A percentile compares a stretch with the other conserved stretches of the same genome.
phyloP scores from a whole-genome alignment of 92 coral and sea anemone genomes.

The Anthopleura xanthogrammica region DNA sequence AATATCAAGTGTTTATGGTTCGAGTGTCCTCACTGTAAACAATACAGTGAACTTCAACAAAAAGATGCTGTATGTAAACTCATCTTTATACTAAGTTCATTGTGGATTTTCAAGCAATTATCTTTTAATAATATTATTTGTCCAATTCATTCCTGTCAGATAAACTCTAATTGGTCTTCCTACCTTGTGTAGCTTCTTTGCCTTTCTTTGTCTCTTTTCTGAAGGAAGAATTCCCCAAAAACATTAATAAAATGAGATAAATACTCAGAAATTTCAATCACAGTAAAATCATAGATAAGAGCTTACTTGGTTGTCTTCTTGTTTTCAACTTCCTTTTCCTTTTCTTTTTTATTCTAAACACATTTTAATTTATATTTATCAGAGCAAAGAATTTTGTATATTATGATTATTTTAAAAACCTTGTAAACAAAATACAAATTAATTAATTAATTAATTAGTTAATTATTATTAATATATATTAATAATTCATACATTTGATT shows the following conservation, averaged over 20 bases:
- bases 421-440: not conserved
- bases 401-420: not conserved
- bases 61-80: no score
- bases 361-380: not conserved
- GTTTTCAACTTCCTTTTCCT: constrained; percentile 9
- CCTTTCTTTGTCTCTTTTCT: not conserved
- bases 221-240: not conserved
- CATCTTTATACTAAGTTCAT: no score
- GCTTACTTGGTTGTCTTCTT: constrained; percentile 21
- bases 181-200: not conserved
- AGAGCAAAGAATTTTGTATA: no score
- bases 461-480: no score
- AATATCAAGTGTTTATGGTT: no score
- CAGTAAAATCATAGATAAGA: not conserved
- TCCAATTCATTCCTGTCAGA: no score
- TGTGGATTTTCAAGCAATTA: no score
- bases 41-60: no score
- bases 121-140: no score
- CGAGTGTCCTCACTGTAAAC: no score
- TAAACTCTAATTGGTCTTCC: not conserved
- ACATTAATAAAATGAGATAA: not conserved
- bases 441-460: no score
- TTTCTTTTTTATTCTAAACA: not conserved
- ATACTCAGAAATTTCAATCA: not conserved
- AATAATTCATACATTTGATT: not conserved